These are phyloP conservation scores for Oreotrochilus melanogaster DNA, from an alignment of 2,113 vertebrate genomes.

Conservation along the genomic window DNA sequence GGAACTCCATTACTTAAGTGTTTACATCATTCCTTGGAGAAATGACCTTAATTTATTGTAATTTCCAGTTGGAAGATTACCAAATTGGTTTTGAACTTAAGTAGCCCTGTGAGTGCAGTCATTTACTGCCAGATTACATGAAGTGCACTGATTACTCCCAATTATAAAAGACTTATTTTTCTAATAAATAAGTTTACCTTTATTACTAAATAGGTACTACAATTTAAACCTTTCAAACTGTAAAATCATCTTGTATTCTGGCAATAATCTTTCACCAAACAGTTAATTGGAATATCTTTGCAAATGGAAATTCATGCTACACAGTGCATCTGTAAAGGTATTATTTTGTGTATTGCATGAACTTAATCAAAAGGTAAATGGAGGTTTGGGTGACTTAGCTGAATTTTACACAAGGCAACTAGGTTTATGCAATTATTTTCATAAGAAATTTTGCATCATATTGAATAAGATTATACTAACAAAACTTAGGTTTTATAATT, in stretches of 20 bases:
- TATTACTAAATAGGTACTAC: background rate
- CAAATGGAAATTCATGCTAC: background rate
- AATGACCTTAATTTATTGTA: conserved; percentile 53
- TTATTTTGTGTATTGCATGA: background rate
- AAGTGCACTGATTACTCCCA: conserved; percentile 27
- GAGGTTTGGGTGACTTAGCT: background rate
- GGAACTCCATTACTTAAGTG: conserved; percentile 29
- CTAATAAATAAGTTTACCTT: background rate
- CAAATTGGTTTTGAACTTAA: conserved; percentile 49
- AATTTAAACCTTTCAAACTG: background rate
- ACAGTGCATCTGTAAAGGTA: background rate
- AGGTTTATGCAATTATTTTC: background rate
- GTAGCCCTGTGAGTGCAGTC: background rate
- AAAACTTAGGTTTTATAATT: background rate
- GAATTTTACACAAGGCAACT: background rate
- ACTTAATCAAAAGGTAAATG: background rate
- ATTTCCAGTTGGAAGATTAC: conserved; percentile 56
- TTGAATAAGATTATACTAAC: background rate
- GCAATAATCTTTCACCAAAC: background rate
- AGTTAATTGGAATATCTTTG: background rate
- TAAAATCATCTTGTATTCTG: background rate
- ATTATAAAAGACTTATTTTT: conserved; percentile 11
- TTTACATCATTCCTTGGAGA: conserved; percentile 41
- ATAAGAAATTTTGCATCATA: background rate
- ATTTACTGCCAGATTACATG: conserved; percentile 10